Evolutionary conservation across 2,888 invertebrate species (phyloP), one percentile per base, ranked within the genome.

Genomic region (Matsumyia berberina): DNA sequence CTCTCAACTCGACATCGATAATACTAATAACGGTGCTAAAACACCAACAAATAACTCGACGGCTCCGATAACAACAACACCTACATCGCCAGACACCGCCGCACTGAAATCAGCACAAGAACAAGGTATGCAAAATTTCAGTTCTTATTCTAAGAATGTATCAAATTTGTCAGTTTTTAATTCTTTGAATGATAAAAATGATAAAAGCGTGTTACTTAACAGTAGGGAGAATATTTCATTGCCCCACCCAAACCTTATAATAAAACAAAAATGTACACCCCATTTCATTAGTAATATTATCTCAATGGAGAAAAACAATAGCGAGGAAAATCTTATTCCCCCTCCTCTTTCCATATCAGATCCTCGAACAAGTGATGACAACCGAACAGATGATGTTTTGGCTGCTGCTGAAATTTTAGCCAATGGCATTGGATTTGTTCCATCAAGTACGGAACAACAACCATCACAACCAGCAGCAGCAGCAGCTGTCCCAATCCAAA

Each of bases 121-220:
- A 79, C 53, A 83, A 85, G 85, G 85, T 85, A 85, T 74, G 80
- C 66, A 83, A 66, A 80, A 70, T 70, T 80, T 76, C 58, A 64
- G 57, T 76, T 80, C 73, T 39, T 79, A 46, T 53, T 74, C 74
- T 85, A 85, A 85, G 69, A 74, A 62, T 69, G 64, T 69, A 74
- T 19, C 51, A 74, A 80, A 76, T 85, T 85, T 85, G 80, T 85
- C 80, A 85, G 85, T 80, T 80, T 80, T 85, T 80, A 80, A 85
- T 74, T 31, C 64, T 72, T 44, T 57, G 55, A 79, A 57, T 31
- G 55, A 80, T 60, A 72, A 73, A 64, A 81, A 33, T 70, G 53
- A 62, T 55, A 58, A 33, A 57, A 69, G 39, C 44, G 64, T 70
- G 53, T 57, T 67, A 57, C 70, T 39, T 74, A 80, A 53, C 69